These are phyloP conservation scores for Acanthornis magna DNA, from an alignment of 2,797 vertebrate genomes.

Conservation along the genomic window DNA sequence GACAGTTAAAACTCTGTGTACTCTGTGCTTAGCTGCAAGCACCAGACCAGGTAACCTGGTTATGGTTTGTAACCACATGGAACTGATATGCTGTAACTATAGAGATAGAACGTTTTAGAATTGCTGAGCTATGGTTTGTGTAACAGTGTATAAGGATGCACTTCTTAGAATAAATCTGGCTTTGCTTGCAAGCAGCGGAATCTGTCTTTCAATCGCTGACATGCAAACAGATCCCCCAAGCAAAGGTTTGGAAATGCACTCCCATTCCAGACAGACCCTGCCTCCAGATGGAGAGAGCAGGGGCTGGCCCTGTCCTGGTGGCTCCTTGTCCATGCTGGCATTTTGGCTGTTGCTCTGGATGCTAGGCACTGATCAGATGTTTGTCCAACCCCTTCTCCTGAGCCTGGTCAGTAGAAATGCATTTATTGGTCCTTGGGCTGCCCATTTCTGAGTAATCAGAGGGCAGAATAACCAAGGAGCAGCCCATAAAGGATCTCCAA, in stretches of 20 bases:
- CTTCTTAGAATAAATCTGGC: too few species aligned
- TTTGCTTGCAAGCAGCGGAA: too few species aligned
- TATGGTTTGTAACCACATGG: too few species aligned
- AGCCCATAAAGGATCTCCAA: not conserved
- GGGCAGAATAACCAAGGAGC: not conserved
- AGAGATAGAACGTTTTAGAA: too few species aligned
- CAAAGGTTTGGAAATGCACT: constrained; percentile 3
- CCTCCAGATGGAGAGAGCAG: not conserved
- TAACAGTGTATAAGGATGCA: too few species aligned
- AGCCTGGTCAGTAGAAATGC: not conserved
- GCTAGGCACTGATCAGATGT: not conserved
- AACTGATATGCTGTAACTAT: too few species aligned
- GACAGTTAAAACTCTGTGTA: too few species aligned
- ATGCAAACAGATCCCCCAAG: not conserved
- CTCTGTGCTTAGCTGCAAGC: too few species aligned
- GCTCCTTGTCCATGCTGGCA: not conserved
- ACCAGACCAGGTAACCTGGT: too few species aligned
- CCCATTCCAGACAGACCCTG: not conserved
- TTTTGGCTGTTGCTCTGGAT: not conserved
- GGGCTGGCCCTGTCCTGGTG: not conserved
- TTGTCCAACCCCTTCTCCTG: not conserved
- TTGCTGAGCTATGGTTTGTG: too few species aligned
- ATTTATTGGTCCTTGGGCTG: not conserved
- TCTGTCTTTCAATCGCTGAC: too few species aligned
- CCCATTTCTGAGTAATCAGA: not conserved